These are phyloP conservation scores for Candidula unifasciata DNA, from an alignment of 2,888 invertebrate species.

Conservation along the genomic window DNA sequence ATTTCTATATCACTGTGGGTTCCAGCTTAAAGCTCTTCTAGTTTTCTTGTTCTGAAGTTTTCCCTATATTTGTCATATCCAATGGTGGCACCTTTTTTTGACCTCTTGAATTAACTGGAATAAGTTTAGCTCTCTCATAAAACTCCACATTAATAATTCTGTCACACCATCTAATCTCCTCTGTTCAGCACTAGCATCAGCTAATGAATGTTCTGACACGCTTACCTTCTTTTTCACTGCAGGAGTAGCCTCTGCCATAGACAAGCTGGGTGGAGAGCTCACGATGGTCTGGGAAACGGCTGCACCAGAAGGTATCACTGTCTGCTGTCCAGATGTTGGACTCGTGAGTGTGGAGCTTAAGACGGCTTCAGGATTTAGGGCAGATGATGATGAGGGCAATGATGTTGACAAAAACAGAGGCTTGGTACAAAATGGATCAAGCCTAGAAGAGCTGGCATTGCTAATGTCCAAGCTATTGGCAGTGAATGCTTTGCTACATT, in stretches of 20 bases:
- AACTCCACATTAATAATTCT: too few species aligned
- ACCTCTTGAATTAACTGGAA: too few species aligned
- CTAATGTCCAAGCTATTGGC: neutral
- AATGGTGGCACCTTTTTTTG: too few species aligned
- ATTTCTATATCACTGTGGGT: too few species aligned
- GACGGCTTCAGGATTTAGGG: slow-evolving; percentile 6
- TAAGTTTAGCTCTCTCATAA: too few species aligned
- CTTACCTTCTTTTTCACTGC: slow-evolving; percentile 53
- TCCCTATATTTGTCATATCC: too few species aligned
- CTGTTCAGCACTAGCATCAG: too few species aligned
- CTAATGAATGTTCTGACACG: too few species aligned
- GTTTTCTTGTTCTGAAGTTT: too few species aligned
- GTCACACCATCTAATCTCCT: too few species aligned
- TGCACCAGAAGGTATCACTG: neutral
- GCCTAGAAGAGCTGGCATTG: neutral
- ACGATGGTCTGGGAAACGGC: neutral
- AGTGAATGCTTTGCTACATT: neutral
- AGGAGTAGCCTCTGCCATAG: slow-evolving; percentile 52
- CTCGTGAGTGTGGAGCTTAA: slow-evolving; percentile 21
- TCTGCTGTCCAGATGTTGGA: slow-evolving; percentile 11
- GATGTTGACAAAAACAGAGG: neutral
- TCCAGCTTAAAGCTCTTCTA: too few species aligned
- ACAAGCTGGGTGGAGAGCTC: slow-evolving; percentile 49
- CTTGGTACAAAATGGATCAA: neutral
- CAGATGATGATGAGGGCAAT: slow-evolving; percentile 25